Conservation (phyloP, 1,140 invertebrate genomes). For the Bombus terrestris region DNA sequence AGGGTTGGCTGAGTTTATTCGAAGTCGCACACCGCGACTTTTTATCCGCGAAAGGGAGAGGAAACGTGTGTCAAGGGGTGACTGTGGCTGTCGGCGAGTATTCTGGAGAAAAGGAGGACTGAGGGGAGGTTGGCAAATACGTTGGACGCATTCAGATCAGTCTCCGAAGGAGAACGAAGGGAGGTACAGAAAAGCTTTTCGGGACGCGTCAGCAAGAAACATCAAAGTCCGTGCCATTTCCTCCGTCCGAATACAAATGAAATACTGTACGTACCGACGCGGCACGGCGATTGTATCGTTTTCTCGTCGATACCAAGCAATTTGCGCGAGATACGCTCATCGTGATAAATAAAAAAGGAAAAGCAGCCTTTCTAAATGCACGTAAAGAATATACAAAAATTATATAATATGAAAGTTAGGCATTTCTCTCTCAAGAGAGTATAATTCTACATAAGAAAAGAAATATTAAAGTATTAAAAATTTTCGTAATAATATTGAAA, state of each 20-base stretch:
- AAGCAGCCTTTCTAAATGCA: not conserved
- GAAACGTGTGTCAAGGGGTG: slow-evolving; percentile 54
- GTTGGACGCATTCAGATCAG: slow-evolving; percentile 80
- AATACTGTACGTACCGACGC: slow-evolving; percentile 22
- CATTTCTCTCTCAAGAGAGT: too few species aligned
- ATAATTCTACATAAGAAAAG: too few species aligned
- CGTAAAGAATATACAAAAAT: not conserved
- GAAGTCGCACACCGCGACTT: slow-evolving; percentile 36
- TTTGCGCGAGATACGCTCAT: not conserved
- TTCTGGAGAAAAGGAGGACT: slow-evolving; percentile 40
- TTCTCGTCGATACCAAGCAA: slow-evolving; percentile 10
- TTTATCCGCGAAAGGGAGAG: slow-evolving; percentile 56
- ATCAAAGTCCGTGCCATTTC: slow-evolving; percentile 76
- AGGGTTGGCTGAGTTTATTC: slow-evolving; percentile 1
- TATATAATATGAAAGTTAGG: not conserved
- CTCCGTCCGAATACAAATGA: slow-evolving; percentile 72
- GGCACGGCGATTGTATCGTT: slow-evolving; percentile 51
- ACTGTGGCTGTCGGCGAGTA: slow-evolving; percentile 51
- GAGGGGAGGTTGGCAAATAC: slow-evolving; percentile 70
- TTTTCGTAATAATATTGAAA: too few species aligned
- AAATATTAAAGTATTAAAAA: too few species aligned
- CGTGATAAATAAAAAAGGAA: not conserved
- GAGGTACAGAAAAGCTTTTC: slow-evolving; percentile 61
- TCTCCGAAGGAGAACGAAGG: slow-evolving; percentile 49
- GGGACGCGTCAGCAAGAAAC: slow-evolving; percentile 75